phyloP scores from a whole-genome alignment of 1,140 invertebrate species.

The Dendrolimus punctatus region DNA sequence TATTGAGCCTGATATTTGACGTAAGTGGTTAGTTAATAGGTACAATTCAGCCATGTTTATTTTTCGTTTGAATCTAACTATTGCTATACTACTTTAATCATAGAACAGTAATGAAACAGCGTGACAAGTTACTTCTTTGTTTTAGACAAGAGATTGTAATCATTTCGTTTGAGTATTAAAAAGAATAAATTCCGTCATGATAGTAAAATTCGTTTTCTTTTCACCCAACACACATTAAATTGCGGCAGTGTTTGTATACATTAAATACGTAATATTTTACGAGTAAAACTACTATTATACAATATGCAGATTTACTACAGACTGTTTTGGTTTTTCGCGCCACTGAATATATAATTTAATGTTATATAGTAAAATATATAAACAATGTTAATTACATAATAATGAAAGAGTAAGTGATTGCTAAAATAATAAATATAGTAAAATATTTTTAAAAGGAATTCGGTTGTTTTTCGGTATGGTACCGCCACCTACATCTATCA shows the following conservation, averaged over 20 bases:
- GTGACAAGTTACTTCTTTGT: constrained; percentile 32
- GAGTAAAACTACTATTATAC: no score
- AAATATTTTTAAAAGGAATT: no score
- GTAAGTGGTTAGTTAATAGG: constrained; percentile 56
- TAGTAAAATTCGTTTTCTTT: constrained; percentile 43
- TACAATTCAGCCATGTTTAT: constrained; percentile 61
- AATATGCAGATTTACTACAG: no score
- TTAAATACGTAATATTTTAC: no score
- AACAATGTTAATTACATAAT: no score
- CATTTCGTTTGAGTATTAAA: constrained; percentile 51
- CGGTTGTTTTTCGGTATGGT: no score
- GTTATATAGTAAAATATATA: no score
- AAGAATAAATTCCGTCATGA: constrained; percentile 65
- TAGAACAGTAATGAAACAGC: constrained; percentile 46
- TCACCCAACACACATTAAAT: constrained; percentile 3
- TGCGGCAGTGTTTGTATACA: not conserved
- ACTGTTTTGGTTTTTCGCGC: no score
- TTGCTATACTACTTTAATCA: constrained; percentile 42
- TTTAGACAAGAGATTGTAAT: constrained; percentile 46
- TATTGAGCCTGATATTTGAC: constrained; percentile 68
- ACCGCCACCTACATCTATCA: no score
- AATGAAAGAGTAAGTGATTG: no score
- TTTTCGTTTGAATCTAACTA: constrained; percentile 48
- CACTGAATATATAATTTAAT: no score
- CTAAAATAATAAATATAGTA: no score